Conservation (phyloP, 2,797 vertebrate genomes). For the Liasis olivaceus region DNA sequence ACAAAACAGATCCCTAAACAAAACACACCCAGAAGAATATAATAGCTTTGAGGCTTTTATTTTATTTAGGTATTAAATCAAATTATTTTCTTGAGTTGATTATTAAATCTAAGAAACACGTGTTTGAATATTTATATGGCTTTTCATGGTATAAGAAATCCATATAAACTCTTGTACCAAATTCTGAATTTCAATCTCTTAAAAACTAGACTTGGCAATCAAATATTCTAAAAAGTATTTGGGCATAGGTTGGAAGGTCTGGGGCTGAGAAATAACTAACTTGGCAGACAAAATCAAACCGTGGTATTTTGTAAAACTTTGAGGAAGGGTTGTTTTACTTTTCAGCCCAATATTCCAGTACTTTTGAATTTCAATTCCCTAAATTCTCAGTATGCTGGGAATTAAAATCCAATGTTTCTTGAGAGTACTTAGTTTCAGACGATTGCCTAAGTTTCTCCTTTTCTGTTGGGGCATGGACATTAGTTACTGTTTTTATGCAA, state of each 20-base stretch:
- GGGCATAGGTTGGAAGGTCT: background rate
- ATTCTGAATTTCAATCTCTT: background rate
- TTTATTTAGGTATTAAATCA: too few relatives aligned
- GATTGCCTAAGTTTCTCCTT: background rate
- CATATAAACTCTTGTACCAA: background rate
- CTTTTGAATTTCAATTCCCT: background rate
- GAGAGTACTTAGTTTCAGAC: background rate
- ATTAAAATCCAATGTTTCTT: background rate
- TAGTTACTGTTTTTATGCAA: background rate
- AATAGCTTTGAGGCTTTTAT: too few relatives aligned
- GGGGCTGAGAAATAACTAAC: background rate
- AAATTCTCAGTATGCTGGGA: background rate
- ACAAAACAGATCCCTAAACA: too few relatives aligned
- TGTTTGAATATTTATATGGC: too few relatives aligned
- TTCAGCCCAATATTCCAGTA: background rate
- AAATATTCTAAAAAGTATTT: background rate
- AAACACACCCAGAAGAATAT: too few relatives aligned
- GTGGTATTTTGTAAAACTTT: background rate
- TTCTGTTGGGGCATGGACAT: background rate
- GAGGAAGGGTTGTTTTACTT: background rate
- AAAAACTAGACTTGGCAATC: background rate
- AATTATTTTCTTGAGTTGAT: too few relatives aligned
- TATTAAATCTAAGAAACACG: too few relatives aligned
- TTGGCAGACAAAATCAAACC: background rate
- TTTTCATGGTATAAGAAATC: too few relatives aligned